phyloP scores from a whole-genome alignment of 2,113 vertebrate genomes.

The Sclerurus mexicanus region DNA sequence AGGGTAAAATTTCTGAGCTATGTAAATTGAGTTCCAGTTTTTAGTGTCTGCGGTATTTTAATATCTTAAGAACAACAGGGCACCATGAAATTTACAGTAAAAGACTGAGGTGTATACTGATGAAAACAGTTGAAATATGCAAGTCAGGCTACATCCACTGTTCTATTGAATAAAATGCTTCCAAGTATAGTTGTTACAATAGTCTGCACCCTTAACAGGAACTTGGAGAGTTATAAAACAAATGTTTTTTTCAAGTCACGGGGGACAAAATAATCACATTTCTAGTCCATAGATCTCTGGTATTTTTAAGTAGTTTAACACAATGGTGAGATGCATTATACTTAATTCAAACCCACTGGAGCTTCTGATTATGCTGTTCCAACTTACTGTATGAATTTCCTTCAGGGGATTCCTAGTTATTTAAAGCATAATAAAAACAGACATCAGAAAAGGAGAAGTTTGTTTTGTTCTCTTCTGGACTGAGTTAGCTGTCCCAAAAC shows the following conservation, averaged over 20 bases:
- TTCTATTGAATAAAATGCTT: not conserved
- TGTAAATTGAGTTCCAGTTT: not conserved
- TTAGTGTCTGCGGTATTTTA: not conserved
- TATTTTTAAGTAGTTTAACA: constrained; percentile 15
- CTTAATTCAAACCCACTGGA: constrained; percentile 34
- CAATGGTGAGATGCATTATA: constrained; percentile 15
- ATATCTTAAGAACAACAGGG: not conserved
- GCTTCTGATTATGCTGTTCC: constrained; percentile 38
- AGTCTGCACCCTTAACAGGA: not conserved
- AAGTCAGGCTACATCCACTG: not conserved
- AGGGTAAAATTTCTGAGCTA: not conserved
- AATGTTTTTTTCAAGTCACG: not conserved
- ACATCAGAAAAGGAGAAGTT: not conserved
- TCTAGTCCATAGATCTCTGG: not conserved
- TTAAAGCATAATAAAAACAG: not conserved
- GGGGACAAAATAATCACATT: not conserved
- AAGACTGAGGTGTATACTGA: fast-evolving
- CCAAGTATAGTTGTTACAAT: not conserved
- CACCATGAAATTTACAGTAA: not conserved
- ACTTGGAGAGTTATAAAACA: not conserved
- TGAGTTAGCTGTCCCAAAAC: not conserved
- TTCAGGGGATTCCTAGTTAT: not conserved
- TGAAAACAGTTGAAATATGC: not conserved
- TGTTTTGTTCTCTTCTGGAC: not conserved
- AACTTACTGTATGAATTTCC: constrained; percentile 33